Evolutionary conservation across 2,797 vertebrate genomes (phyloP), one percentile per base, ranked within the genome.

Genomic region (Lagocephalus sceleratus): DNA sequence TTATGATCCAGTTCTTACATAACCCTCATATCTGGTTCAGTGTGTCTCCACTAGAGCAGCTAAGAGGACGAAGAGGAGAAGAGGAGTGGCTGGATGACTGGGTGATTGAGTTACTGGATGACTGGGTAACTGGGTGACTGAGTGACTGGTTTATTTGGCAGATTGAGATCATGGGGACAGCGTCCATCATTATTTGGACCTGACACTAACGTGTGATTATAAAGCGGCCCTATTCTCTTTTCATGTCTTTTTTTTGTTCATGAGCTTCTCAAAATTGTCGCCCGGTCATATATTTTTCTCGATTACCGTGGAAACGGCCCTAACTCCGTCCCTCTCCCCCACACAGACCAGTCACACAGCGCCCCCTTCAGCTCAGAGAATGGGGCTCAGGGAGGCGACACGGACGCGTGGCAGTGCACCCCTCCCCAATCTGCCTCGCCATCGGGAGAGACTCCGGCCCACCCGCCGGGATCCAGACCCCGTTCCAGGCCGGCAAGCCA

Each of bases 361-460:
- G 89, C 88, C 38, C 83, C 85, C 77, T 92, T 92, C 83, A 90
- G 89, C 62, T 75, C 90, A 1, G 93, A 95, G 63, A 92, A 90
- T 81, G 90, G 90, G 60, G 90, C 92, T 57, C 88, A 91, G 44
- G 84, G 83, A 23, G 75, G 85, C 0, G 91, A 93, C 79, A 90
- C 92, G 51, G 91, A 88, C 54, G 91, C 87, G 63, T 93, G 89
- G 92, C 93, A 92, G 62, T 89, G 89, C 83, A 92, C 91, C 73
- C 67, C 82, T 47, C 70, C 83, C 43, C 91, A 92, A 89, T 94
- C 93, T 92, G 93, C 93, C 91, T 94, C 94, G 89, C 93, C 90
- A 76, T 91, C 91, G 66, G 93, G 89, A 72, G 92, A 92, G 84
- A 89, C 87, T 73, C 88, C 87, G 42, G 49, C 66, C 35, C 77